Conservation (phyloP, 2,113 vertebrate genomes). For the Ammodytes dubius region DNA sequence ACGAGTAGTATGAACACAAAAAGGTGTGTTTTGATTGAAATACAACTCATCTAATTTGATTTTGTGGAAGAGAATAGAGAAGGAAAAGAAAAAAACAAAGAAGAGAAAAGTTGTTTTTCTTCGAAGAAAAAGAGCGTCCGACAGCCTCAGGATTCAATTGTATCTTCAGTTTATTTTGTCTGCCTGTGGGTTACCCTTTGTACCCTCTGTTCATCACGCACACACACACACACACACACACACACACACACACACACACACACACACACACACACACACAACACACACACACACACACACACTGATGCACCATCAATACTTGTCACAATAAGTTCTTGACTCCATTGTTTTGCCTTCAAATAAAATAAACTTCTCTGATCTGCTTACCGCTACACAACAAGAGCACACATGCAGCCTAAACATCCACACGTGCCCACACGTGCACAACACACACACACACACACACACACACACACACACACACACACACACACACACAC, state of each 20-base stretch:
- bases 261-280: background rate
- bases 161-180: conserved; percentile 27
- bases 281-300: background rate
- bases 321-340: conserved; percentile 12
- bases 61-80: background rate
- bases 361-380: conserved; percentile 10
- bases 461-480: background rate
- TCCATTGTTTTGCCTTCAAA: background rate
- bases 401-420: background rate
- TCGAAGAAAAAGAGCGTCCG: conserved; percentile 6
- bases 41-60: background rate
- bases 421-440: no score
- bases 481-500: background rate
- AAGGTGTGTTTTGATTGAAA: conserved; percentile 13
- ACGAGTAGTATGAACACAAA: conserved; percentile 20
- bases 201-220: conserved; percentile 14
- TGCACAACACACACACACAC: background rate
- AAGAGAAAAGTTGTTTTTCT: background rate
- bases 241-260: background rate
- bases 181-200: conserved; percentile 25
- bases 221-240: background rate
- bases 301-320: background rate
- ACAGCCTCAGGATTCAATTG: conserved; percentile 43
- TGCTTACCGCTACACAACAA: background rate
- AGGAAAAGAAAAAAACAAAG: background rate